Conservation (phyloP, 1,140 invertebrate genomes). For the Dinoponera quadriceps region DNA sequence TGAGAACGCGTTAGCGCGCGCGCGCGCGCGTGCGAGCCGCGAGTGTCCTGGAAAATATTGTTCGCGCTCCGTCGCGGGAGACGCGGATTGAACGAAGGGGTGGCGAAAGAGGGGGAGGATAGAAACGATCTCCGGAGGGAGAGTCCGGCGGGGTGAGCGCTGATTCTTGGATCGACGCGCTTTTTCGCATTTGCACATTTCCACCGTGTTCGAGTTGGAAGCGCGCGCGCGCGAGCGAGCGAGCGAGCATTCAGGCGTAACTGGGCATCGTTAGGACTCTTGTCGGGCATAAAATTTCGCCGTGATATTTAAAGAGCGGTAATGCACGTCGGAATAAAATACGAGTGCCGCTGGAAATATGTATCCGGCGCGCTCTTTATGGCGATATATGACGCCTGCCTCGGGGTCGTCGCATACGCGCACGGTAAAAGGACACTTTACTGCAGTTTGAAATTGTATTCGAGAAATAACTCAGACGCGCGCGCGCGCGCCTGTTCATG, state of each 20-base stretch:
- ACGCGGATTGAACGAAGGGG: background rate
- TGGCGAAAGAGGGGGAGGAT: background rate
- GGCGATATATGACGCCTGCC: slow-evolving; percentile 50
- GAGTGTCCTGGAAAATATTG: slow-evolving; percentile 20
- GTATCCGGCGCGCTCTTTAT: slow-evolving; percentile 46
- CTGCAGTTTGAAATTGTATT: slow-evolving; percentile 54
- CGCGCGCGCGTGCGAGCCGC: too few species aligned
- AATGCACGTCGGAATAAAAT: slow-evolving; percentile 57
- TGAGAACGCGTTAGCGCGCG: too few species aligned
- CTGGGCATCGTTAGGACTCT: slow-evolving; percentile 51
- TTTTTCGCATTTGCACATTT: slow-evolving; percentile 31
- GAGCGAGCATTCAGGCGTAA: slow-evolving; percentile 31
- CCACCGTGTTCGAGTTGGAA: slow-evolving; percentile 24
- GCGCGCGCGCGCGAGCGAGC: slow-evolving; percentile 9
- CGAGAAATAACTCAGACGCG: slow-evolving; percentile 6
- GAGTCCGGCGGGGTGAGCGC: slow-evolving; percentile 7
- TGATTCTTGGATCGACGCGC: slow-evolving; percentile 23
- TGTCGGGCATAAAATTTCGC: slow-evolving; percentile 46
- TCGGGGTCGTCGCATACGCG: slow-evolving; percentile 9
- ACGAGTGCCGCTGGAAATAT: slow-evolving; percentile 44
- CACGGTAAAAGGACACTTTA: slow-evolving; percentile 41
- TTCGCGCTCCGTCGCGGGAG: background rate
- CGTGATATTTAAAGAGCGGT: slow-evolving; percentile 60
- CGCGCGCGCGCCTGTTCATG: background rate
- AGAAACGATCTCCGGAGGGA: background rate